Conservation (phyloP, 2,797 vertebrate genomes). For the Nyctalus aviator region DNA sequence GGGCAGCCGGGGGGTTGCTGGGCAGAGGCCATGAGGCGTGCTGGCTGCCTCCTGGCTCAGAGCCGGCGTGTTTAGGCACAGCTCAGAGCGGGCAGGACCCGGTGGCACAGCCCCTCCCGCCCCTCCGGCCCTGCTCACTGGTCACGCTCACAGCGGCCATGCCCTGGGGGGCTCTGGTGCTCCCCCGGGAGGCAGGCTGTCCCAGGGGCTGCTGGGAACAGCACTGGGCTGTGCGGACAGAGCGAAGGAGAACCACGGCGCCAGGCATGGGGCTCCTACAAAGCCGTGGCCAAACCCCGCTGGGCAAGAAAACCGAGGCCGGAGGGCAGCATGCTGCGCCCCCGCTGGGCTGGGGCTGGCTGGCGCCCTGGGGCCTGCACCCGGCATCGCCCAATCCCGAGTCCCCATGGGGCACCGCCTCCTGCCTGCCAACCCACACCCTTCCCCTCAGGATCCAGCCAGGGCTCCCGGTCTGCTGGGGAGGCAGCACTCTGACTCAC, state of each 20-base stretch:
- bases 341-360: too few relatives aligned
- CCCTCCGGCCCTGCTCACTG: accelerated
- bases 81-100: background rate
- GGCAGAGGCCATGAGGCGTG: background rate
- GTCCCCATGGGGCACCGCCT: background rate
- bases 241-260: too few relatives aligned
- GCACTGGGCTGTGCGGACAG: background rate
- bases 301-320: background rate
- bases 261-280: too few relatives aligned
- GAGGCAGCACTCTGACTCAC: constrained; percentile 62
- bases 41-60: too few relatives aligned
- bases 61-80: background rate
- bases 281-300: background rate
- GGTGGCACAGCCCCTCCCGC: background rate
- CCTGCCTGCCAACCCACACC: background rate
- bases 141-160: background rate
- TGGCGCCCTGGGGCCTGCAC: background rate
- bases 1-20: background rate
- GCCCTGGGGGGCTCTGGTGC: background rate
- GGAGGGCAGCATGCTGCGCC: background rate
- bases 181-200: background rate
- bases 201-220: background rate
- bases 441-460: background rate
- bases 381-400: accelerated
- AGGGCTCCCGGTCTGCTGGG: background rate